These are phyloP conservation scores for Pampusana beccarii DNA, from an alignment of 2,113 vertebrate species.

Conservation along the genomic window DNA sequence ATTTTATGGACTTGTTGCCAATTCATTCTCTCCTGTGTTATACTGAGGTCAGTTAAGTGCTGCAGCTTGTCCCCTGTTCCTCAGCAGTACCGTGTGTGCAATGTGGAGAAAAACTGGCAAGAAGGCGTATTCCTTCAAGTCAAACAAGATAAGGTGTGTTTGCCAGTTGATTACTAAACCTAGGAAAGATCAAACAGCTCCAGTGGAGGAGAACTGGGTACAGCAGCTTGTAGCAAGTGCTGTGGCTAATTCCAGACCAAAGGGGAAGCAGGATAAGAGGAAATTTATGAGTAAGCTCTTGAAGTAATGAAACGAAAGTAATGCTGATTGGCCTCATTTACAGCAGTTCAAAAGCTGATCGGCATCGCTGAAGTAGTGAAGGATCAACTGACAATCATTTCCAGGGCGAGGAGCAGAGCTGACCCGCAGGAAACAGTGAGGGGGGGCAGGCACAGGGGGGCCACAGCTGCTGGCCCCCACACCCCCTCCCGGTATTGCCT, in stretches of 20 bases:
- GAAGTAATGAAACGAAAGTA: conserved; percentile 73
- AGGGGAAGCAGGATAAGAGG: conserved; percentile 62
- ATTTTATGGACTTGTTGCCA: conserved; percentile 9
- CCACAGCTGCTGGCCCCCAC: accelerated
- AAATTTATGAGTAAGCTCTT: conserved; percentile 70
- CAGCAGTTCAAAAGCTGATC: conserved; percentile 71
- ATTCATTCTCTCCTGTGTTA: neutral
- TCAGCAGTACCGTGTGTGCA: neutral
- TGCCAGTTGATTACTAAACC: conserved; percentile 52
- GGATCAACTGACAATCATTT: conserved; percentile 42
- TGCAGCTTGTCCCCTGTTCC: neutral
- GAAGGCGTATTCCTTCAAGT: conserved; percentile 8
- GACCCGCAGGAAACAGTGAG: neutral
- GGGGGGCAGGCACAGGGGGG: accelerated
- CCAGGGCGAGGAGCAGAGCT: neutral
- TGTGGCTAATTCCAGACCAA: conserved; percentile 65
- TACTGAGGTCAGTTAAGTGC: neutral
- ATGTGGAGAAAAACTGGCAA: accelerated
- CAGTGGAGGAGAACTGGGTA: conserved; percentile 29
- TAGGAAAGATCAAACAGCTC: conserved; percentile 55
- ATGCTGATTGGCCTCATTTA: conserved; percentile 72
- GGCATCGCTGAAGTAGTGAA: conserved; percentile 28
- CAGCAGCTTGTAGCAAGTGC: conserved; percentile 3
- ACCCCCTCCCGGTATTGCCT: neutral
- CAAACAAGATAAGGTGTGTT: neutral